These are phyloP conservation scores for Myoxocephalus aenaeus DNA, from an alignment of 2,797 vertebrate genomes.

Conservation along the genomic window DNA sequence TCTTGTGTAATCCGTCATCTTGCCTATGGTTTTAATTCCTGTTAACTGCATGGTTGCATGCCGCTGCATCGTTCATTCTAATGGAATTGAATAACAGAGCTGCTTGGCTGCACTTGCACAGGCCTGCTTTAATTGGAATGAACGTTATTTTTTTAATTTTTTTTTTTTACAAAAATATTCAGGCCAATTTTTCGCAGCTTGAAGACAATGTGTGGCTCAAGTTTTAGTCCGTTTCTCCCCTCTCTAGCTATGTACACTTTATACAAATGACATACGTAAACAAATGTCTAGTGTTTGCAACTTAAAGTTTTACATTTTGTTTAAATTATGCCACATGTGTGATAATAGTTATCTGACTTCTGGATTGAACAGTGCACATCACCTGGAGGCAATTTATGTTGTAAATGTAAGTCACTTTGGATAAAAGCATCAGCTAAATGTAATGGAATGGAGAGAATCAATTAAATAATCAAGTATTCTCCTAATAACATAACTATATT, in stretches of 20 bases:
- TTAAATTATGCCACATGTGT: background rate
- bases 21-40: conserved; percentile 88
- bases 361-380: background rate
- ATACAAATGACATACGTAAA: background rate
- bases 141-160: conserved; percentile 67
- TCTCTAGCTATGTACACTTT: conserved; percentile 3
- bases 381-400: background rate
- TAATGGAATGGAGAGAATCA: background rate
- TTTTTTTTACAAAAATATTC: conserved; percentile 65
- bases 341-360: background rate
- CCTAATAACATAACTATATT: too few species aligned
- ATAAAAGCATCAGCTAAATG: too few species aligned
- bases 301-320: background rate
- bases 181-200: conserved; percentile 64
- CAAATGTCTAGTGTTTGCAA: conserved; percentile 1
- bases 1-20: conserved; percentile 86
- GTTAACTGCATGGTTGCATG: conserved; percentile 87
- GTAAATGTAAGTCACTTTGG: background rate
- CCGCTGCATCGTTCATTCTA: conserved; percentile 85
- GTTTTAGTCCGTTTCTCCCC: conserved; percentile 1
- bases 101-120: conserved; percentile 84
- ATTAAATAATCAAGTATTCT: background rate
- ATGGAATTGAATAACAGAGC: conserved; percentile 88
- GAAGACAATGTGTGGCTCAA: conserved; percentile 59
- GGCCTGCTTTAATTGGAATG: conserved; percentile 86